Conservation (phyloP, 2,797 vertebrate genomes). For the Naso thynnoides region DNA sequence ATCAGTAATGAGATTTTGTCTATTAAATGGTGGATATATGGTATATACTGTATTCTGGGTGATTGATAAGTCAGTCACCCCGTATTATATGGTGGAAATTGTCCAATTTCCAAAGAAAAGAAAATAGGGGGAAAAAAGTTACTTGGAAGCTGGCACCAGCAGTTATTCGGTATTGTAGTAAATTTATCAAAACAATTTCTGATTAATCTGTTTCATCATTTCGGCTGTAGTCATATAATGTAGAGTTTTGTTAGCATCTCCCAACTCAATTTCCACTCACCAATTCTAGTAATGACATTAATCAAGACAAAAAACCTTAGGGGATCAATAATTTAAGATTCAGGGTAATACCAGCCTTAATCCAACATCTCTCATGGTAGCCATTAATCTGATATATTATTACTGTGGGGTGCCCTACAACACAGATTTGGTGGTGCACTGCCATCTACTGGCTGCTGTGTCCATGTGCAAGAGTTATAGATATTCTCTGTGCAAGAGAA, state of each 20-base stretch:
- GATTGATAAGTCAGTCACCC: too few species aligned
- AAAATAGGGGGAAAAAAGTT: not conserved
- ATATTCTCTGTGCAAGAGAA: too few species aligned
- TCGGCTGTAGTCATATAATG: not conserved
- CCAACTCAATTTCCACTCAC: not conserved
- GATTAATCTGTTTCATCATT: not conserved
- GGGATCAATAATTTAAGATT: slow-evolving; percentile 31
- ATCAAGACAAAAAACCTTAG: not conserved
- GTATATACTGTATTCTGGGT: too few species aligned
- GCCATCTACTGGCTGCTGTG: slow-evolving; percentile 55
- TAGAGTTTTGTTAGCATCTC: not conserved
- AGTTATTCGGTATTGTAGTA: too few species aligned
- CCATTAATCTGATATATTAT: not conserved
- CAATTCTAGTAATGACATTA: not conserved
- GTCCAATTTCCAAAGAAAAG: not conserved
- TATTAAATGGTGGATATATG: not conserved
- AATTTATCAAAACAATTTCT: not conserved
- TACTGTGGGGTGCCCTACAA: accelerated
- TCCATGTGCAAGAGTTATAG: not conserved
- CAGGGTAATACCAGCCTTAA: slow-evolving; percentile 29
- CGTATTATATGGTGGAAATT: not conserved
- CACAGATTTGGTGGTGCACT: not conserved
- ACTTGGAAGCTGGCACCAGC: not conserved
- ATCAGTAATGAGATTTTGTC: not conserved
- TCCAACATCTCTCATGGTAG: slow-evolving; percentile 19